These are phyloP conservation scores for Incurvaria masculella DNA, from an alignment of 2,888 invertebrate genomes.

Conservation along the genomic window DNA sequence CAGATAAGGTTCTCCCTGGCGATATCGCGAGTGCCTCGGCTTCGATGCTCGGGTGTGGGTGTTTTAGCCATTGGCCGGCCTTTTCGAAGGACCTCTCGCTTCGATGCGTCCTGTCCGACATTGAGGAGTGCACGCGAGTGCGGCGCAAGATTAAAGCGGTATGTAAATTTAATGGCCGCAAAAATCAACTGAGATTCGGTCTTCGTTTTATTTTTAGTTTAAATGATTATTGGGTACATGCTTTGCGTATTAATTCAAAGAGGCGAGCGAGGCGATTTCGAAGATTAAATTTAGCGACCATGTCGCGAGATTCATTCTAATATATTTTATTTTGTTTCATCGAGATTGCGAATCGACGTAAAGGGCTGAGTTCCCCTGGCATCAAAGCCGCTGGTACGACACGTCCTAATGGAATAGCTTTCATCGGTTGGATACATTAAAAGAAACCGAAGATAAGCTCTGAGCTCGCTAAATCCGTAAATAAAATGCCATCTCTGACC, in stretches of 20 bases:
- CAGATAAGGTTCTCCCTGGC: slow-evolving; percentile 29
- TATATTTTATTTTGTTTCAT: too few relatives aligned
- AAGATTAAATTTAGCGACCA: neutral
- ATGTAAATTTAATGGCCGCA: neutral
- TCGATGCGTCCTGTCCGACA: neutral
- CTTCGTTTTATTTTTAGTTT: neutral
- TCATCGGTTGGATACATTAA: too few relatives aligned
- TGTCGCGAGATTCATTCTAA: too few relatives aligned
- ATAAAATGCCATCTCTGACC: too few relatives aligned
- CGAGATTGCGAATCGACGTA: too few relatives aligned
- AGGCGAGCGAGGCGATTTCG: neutral
- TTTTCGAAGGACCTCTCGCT: neutral
- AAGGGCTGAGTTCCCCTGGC: too few relatives aligned
- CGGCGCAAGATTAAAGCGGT: neutral
- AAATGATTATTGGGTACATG: neutral
- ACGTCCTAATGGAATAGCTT: too few relatives aligned
- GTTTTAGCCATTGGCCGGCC: neutral
- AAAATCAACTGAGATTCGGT: neutral
- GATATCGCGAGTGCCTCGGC: neutral
- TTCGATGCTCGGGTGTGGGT: neutral
- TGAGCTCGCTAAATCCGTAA: too few relatives aligned
- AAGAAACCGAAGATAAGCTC: too few relatives aligned
- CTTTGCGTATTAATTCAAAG: neutral
- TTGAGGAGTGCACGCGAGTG: neutral
- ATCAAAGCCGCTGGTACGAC: too few relatives aligned